A percentile compares a stretch with the other conserved stretches of the same genome.
These are phyloP conservation scores for Erpornis zantholeuca DNA, from an alignment of 2,113 vertebrate species.

Conservation along the genomic window DNA sequence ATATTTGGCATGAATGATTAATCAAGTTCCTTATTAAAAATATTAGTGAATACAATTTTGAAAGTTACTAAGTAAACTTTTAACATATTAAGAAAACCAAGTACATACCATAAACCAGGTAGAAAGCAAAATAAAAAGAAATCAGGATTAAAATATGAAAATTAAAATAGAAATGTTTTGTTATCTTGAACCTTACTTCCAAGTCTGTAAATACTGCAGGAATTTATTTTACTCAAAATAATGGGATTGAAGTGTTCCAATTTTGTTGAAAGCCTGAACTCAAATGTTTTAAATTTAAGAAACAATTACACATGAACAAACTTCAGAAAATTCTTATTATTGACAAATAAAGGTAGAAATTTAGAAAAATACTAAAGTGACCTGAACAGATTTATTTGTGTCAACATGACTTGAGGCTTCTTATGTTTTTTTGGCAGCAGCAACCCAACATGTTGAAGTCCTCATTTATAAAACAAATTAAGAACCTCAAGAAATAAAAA, in stretches of 20 bases:
- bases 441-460: not conserved
- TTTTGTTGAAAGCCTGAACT: not conserved
- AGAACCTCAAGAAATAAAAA: not conserved
- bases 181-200: not conserved
- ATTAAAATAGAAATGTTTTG: not conserved
- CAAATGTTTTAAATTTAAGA: not conserved
- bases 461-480: not conserved
- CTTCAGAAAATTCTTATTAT: not conserved
- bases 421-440: not conserved
- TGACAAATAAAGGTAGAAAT: not conserved
- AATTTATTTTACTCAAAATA: not conserved
- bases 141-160: slow-evolving; percentile 31
- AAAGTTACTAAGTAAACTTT: not conserved
- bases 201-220: not conserved
- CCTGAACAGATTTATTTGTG: not conserved
- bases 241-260: not conserved
- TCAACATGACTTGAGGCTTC: not conserved
- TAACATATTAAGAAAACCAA: not conserved
- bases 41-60: not conserved
- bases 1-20: not conserved
- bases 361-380: not conserved
- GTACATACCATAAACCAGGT: slow-evolving; percentile 64
- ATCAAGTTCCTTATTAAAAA: not conserved
- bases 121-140: slow-evolving; percentile 67
- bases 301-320: not conserved